phyloP scores from a whole-genome alignment of 2,113 vertebrate genomes.

The Colistium nudipinnis region DNA sequence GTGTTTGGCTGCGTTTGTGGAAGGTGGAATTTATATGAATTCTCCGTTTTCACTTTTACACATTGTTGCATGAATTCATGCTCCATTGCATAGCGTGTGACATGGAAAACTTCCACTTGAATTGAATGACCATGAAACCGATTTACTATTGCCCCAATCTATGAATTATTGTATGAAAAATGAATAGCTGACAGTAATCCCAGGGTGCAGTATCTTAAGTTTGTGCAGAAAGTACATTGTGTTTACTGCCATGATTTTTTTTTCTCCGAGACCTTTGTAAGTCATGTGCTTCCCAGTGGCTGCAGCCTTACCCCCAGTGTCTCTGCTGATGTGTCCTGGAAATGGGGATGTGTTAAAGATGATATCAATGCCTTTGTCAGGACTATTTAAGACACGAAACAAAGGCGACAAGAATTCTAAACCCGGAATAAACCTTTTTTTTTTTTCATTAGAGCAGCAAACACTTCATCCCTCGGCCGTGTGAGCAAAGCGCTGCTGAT shows the following conservation, averaged over 20 bases:
- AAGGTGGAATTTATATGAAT: conserved; percentile 46
- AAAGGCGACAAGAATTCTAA: conserved; percentile 70
- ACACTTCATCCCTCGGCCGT: conserved; percentile 78
- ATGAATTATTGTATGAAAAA: conserved; percentile 16
- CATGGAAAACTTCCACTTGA: conserved; percentile 26
- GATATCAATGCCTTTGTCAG: conserved; percentile 76
- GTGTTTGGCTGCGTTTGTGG: conserved; percentile 25
- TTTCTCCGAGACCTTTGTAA: conserved; percentile 26
- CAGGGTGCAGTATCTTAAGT: conserved; percentile 3
- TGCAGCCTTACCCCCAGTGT: conserved; percentile 36
- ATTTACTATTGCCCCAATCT: conserved; percentile 18
- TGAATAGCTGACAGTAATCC: conserved; percentile 12
- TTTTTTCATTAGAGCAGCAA: conserved; percentile 84
- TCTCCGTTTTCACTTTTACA: conserved; percentile 22
- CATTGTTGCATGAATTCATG: conserved; percentile 39
- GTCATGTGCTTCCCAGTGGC: conserved; percentile 14
- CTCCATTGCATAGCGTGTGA: neutral
- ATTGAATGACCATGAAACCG: conserved; percentile 13
- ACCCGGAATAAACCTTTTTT: conserved; percentile 80
- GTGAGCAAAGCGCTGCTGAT: no score
- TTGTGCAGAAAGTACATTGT: conserved; percentile 43
- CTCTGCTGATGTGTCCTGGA: conserved; percentile 73
- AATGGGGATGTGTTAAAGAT: conserved; percentile 77
- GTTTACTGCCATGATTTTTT: conserved; percentile 34
- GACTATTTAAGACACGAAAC: conserved; percentile 73